phyloP scores from a whole-genome alignment of 2,113 vertebrate genomes.

The Hyperopisus bebe region DNA sequence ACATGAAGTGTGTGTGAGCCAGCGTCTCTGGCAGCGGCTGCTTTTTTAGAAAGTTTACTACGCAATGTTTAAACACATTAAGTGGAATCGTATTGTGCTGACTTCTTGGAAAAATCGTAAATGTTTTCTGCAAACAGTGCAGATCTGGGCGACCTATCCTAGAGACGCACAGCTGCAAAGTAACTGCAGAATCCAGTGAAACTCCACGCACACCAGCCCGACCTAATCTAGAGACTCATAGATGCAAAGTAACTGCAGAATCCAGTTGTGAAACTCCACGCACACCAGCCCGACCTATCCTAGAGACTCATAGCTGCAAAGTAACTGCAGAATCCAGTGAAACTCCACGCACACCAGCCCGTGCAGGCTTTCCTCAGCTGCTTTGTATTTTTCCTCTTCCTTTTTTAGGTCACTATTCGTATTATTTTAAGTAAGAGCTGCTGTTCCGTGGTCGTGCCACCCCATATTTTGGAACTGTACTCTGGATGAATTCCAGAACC shows the following conservation, averaged over 20 bases:
- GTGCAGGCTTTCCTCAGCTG: neutral
- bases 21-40: neutral
- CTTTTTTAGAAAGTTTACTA: neutral
- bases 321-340: neutral
- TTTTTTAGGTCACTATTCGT: neutral
- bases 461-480: neutral
- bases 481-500: neutral
- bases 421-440: neutral
- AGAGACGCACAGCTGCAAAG: neutral
- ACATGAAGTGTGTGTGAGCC: constrained; percentile 51
- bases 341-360: neutral
- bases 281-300: neutral
- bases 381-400: neutral
- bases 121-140: neutral
- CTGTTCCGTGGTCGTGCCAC: neutral
- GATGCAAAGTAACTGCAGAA: neutral
- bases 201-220: neutral
- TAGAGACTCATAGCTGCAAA: neutral
- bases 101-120: neutral
- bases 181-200: neutral
- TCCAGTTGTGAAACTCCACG: neutral
- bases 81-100: neutral
- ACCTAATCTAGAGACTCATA: neutral
- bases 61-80: neutral
- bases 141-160: neutral